Evolutionary conservation across 2,797 vertebrate genomes (phyloP).

Genomic region (Anabacerthia variegaticeps): DNA sequence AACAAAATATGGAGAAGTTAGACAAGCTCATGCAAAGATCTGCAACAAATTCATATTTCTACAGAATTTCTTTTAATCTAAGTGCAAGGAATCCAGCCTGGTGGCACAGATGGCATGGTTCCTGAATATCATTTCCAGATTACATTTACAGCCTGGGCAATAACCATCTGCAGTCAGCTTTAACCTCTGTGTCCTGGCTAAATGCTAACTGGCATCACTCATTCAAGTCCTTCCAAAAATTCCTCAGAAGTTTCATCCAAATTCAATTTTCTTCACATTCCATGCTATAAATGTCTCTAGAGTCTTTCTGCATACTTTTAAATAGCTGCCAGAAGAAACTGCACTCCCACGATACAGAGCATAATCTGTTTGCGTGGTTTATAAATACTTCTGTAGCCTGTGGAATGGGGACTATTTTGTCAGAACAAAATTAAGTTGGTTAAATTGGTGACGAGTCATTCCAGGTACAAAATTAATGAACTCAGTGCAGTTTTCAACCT

Average conservation of each 20-base stretch:
- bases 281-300: background rate
- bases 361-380: background rate
- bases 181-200: conserved; percentile 13
- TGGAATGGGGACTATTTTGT: background rate
- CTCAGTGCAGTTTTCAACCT: background rate
- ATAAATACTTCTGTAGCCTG: background rate
- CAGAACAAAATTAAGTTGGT: background rate
- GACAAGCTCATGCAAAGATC: background rate
- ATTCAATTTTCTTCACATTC: conserved; percentile 49
- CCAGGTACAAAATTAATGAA: background rate
- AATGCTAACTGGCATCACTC: background rate
- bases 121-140: background rate
- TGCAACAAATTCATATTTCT: background rate
- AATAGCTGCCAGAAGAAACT: conserved; percentile 18
- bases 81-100: background rate
- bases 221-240: conserved; percentile 3
- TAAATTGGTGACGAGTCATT: background rate
- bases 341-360: background rate
- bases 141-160: background rate
- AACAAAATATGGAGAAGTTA: background rate
- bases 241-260: conserved; percentile 32
- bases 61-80: background rate
- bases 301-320: background rate
- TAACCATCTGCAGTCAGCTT: background rate
- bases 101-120: background rate